Evolutionary conservation across 2,797 vertebrate species (phyloP).

Genomic region (Aldrovandia affinis): DNA sequence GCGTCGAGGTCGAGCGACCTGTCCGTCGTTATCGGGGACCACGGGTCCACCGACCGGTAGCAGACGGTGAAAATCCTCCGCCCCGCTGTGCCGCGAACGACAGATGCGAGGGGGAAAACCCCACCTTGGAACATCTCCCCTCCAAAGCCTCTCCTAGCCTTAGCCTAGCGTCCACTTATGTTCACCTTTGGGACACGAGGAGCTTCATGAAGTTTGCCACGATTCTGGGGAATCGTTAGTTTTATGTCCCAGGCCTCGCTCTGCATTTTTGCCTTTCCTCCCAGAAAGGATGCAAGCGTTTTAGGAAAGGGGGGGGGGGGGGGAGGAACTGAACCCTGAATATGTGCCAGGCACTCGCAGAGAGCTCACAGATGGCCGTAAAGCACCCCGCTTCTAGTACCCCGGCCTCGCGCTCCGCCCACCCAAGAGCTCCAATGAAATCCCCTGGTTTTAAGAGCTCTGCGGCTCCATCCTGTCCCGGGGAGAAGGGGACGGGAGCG

Average conservation of each 20-base stretch:
- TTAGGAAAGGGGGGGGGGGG: slow-evolving; percentile 33
- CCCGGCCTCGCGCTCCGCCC: background rate
- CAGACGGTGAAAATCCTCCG: background rate
- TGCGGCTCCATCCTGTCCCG: background rate
- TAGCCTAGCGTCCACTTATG: background rate
- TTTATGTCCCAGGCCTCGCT: background rate
- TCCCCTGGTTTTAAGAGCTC: slow-evolving; percentile 4
- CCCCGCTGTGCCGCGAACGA: background rate
- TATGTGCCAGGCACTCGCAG: background rate
- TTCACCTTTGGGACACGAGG: background rate
- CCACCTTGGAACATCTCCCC: background rate
- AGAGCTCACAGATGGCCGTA: slow-evolving; percentile 2
- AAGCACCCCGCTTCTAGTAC: slow-evolving; percentile 8
- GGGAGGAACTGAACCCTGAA: background rate
- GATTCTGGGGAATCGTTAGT: no score
- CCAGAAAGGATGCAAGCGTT: background rate
- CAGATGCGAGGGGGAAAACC: no score
- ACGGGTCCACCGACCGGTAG: no score
- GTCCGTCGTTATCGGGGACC: no score
- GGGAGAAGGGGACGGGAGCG: background rate
- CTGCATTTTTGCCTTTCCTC: background rate
- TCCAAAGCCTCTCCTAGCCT: background rate
- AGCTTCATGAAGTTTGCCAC: background rate
- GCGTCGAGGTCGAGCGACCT: background rate
- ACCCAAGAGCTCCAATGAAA: slow-evolving; percentile 26